Conservation (phyloP, 2,888 invertebrate genomes). For the Cerastoderma edule region DNA sequence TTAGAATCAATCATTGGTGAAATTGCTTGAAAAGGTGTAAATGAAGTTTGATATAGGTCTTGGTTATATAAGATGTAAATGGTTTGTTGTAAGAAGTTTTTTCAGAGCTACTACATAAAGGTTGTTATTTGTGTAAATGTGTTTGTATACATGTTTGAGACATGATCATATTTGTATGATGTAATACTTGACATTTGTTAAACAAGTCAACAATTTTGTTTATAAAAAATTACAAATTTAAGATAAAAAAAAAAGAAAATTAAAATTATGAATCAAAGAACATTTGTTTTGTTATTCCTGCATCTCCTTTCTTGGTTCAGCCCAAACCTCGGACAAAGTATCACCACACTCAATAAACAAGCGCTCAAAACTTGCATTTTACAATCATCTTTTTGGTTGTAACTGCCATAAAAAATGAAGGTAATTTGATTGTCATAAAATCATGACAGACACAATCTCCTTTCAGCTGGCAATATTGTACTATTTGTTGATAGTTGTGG, state of each 20-base stretch:
- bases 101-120: too few species aligned
- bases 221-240: neutral
- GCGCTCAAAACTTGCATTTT: neutral
- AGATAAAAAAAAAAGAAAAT: neutral
- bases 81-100: too few species aligned
- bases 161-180: constrained; percentile 4
- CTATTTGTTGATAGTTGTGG: too few species aligned
- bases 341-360: neutral
- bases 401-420: too few species aligned
- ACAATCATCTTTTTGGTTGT: too few species aligned
- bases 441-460: too few species aligned
- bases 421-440: too few species aligned
- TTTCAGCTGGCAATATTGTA: too few species aligned
- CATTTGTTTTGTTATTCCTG: constrained; percentile 18
- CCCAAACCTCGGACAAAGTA: neutral
- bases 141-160: constrained; percentile 19
- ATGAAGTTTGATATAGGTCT: too few species aligned
- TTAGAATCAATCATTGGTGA: too few species aligned
- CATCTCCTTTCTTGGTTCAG: constrained; percentile 7
- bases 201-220: constrained; percentile 3
- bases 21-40: too few species aligned
- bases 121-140: neutral
- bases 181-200: constrained; percentile 6
- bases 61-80: too few species aligned
- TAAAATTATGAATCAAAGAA: neutral